phyloP scores from a whole-genome alignment of 2,888 invertebrate species.

The Pecten maximus region DNA sequence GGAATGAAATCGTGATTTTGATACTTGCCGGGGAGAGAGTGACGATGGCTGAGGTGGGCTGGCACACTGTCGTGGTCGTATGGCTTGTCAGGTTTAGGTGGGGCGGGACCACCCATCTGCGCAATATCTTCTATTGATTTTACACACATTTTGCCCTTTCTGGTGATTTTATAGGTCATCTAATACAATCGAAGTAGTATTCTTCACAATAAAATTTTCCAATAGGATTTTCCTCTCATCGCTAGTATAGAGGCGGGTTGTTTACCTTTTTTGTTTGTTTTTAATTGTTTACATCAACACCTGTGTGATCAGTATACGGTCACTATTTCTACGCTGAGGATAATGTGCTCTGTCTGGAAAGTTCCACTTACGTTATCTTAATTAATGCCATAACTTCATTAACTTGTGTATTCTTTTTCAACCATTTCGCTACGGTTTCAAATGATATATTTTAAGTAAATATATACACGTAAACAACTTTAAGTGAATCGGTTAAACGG shows the following conservation, averaged over 20 bases:
- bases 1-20: conserved; percentile 25
- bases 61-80: background rate
- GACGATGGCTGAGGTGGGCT: background rate
- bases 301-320: no score
- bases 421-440: background rate
- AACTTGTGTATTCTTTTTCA: background rate
- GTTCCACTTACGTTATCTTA: no score
- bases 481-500: no score
- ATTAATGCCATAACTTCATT: background rate
- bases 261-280: background rate
- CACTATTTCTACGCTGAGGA: no score
- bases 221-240: background rate
- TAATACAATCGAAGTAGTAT: background rate
- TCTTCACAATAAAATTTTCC: background rate
- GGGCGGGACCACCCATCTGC: background rate
- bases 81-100: background rate
- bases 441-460: no score
- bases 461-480: no score
- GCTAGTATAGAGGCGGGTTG: background rate
- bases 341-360: no score
- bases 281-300: background rate
- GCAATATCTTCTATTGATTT: conserved; percentile 10
- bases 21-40: conserved; percentile 18
- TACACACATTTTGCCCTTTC: conserved; percentile 5
- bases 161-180: background rate